Evolutionary conservation across 2,113 vertebrate species (phyloP).

Genomic region (Corvus hawaiiensis): DNA sequence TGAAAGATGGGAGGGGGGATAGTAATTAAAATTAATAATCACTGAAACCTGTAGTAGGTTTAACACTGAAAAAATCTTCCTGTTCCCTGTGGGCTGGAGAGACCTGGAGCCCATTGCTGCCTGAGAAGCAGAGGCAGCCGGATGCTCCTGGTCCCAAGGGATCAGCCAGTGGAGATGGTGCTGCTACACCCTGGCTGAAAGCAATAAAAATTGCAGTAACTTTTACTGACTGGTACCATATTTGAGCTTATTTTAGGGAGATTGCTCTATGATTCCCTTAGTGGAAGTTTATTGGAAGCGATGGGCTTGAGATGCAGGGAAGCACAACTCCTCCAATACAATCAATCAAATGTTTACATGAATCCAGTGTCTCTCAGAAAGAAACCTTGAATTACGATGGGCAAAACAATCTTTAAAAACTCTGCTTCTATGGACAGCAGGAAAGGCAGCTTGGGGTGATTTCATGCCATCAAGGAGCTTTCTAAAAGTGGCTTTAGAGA

Average conservation of each 20-base stretch:
- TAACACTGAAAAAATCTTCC: not conserved
- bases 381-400: not conserved
- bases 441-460: not conserved
- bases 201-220: not conserved
- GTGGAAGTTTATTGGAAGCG: not conserved
- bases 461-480: not conserved
- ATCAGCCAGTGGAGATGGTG: not conserved
- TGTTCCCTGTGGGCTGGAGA: not conserved
- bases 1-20: fast-evolving
- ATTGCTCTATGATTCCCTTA: not conserved
- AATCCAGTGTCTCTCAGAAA: not conserved
- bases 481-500: not conserved
- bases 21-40: not conserved
- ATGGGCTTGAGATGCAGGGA: not conserved
- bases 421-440: not conserved
- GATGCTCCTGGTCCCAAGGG: not conserved
- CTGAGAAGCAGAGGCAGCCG: not conserved
- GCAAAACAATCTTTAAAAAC: not conserved
- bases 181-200: not conserved
- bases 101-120: not conserved
- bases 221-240: not conserved
- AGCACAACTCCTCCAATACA: not conserved
- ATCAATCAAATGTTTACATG: not conserved
- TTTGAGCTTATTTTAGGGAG: not conserved
- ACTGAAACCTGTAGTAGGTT: not conserved